phyloP scores from a whole-genome alignment of 1,140 invertebrate genomes.

The Venustaconcha ellipsiformis region DNA sequence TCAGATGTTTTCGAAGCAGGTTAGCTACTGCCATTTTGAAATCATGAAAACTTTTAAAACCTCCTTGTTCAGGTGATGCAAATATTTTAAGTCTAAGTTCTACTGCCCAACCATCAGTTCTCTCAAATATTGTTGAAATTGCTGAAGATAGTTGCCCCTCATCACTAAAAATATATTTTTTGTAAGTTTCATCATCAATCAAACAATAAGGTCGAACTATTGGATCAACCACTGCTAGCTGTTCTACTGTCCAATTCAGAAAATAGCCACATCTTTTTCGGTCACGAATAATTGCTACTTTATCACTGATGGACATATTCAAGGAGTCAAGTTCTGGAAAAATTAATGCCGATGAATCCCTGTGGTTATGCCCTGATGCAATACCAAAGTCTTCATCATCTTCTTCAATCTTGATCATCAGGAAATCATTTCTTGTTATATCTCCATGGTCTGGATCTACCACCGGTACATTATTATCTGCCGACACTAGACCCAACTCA shows the following conservation, averaged over 20 bases:
- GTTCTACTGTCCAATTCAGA: constrained; percentile 7
- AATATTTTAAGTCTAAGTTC: constrained; percentile 1
- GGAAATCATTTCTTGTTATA: too few relatives aligned
- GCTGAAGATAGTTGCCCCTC: constrained; percentile 3
- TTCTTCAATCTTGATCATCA: too few relatives aligned
- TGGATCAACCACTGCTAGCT: neutral
- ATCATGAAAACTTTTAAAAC: constrained; percentile 1
- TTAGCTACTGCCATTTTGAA: constrained; percentile 2
- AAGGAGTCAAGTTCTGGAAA: constrained; percentile 6
- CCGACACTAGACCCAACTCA: too few relatives aligned
- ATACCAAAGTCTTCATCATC: too few relatives aligned
- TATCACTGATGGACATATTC: constrained; percentile 7
- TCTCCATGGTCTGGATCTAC: too few relatives aligned
- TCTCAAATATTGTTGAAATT: constrained; percentile 1
- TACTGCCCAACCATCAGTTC: constrained; percentile 9
- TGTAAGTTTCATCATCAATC: constrained; percentile 7
- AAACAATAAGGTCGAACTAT: neutral
- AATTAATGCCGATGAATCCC: neutral
- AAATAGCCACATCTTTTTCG: constrained; percentile 9
- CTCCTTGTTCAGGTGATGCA: constrained; percentile 6
- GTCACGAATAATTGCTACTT: neutral
- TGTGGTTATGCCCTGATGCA: too few relatives aligned
- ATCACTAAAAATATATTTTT: constrained; percentile 11
- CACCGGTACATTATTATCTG: too few relatives aligned
- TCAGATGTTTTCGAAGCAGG: neutral